Percentiles rank a stretch among this genome's conserved stretches.
Evolutionary conservation across 2,113 vertebrate genomes (phyloP).

Genomic region (Mungos mungo): DNA sequence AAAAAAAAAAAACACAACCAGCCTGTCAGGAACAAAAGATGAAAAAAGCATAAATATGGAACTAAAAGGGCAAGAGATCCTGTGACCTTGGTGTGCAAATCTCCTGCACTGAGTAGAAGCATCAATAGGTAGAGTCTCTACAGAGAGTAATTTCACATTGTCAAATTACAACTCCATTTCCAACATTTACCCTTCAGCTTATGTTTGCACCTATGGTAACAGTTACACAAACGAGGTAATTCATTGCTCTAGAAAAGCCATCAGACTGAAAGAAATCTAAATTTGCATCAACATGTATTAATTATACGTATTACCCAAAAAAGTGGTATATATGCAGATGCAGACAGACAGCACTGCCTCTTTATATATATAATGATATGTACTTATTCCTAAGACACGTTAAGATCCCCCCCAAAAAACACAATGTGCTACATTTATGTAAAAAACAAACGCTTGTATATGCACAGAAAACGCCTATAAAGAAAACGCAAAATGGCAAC

Average conservation of each 20-base stretch:
- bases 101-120: background rate
- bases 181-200: background rate
- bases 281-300: background rate
- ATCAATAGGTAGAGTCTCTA: background rate
- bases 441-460: background rate
- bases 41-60: background rate
- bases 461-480: background rate
- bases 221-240: background rate
- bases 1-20: too few relatives aligned
- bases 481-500: background rate
- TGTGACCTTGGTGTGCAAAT: background rate
- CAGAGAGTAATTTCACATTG: background rate
- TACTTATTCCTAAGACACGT: background rate
- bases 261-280: background rate
- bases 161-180: conserved; percentile 12
- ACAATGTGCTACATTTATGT: background rate
- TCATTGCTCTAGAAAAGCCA: background rate
- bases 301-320: background rate
- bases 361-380: background rate
- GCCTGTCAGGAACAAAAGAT: background rate
- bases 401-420: background rate
- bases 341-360: background rate
- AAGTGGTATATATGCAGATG: background rate
- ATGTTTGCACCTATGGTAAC: background rate
- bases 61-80: background rate